Percentiles rank a stretch among this genome's conserved stretches.
phyloP scores from a whole-genome alignment of 1,140 invertebrate species.

The Drosophila sp. region DNA sequence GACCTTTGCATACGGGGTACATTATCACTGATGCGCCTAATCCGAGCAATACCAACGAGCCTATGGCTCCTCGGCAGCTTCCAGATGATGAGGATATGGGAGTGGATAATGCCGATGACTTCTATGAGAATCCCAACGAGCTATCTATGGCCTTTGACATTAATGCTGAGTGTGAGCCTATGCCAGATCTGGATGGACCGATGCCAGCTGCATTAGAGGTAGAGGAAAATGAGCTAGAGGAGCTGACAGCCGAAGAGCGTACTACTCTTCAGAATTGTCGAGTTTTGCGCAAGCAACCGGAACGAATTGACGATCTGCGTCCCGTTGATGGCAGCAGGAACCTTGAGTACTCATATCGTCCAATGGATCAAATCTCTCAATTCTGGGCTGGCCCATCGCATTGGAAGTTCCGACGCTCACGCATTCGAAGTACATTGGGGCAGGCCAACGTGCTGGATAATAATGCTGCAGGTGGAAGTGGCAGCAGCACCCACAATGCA shows the following conservation, averaged over 20 bases:
- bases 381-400: constrained; percentile 84
- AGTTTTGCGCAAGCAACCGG: constrained; percentile 63
- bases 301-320: constrained; percentile 75
- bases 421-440: constrained; percentile 51
- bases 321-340: constrained; percentile 73
- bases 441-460: constrained; percentile 30
- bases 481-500: constrained; percentile 14
- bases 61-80: neutral
- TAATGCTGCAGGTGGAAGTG: neutral
- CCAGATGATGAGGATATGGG: constrained; percentile 37
- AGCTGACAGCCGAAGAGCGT: constrained; percentile 76
- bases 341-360: constrained; percentile 82
- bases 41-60: constrained; percentile 45
- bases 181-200: constrained; percentile 58
- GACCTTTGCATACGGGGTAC: constrained; percentile 74
- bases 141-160: constrained; percentile 81
- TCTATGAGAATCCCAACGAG: constrained; percentile 60
- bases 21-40: constrained; percentile 77
- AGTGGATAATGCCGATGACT: constrained; percentile 39
- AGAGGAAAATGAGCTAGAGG: constrained; percentile 68
- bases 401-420: constrained; percentile 79
- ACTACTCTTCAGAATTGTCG: constrained; percentile 69
- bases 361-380: constrained; percentile 81
- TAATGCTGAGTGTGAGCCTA: constrained; percentile 78
- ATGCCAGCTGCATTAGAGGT: constrained; percentile 52